Evolutionary conservation across 1,140 invertebrate species (phyloP).

Genomic region (Chrysoperla carnea): DNA sequence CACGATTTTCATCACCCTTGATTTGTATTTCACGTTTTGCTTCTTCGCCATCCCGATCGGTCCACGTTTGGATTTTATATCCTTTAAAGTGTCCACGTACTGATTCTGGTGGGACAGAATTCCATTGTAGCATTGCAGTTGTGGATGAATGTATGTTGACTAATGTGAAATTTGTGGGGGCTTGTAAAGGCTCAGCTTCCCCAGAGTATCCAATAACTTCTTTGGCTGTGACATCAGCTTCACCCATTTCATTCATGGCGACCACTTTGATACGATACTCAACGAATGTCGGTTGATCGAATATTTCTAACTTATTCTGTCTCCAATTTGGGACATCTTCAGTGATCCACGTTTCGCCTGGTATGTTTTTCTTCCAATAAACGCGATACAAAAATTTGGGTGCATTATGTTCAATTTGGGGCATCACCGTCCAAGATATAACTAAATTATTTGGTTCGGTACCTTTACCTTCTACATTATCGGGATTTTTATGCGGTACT

Average conservation of each 20-base stretch:
- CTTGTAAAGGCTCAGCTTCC: conserved; percentile 69
- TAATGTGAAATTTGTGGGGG: conserved; percentile 72
- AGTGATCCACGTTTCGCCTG: conserved; percentile 46
- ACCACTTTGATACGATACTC: conserved; percentile 83
- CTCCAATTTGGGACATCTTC: conserved; percentile 65
- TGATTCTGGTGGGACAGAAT: conserved; percentile 52
- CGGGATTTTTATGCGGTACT: conserved; percentile 87
- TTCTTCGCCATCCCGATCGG: conserved; percentile 57
- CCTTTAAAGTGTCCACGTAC: conserved; percentile 85
- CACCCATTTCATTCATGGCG: conserved; percentile 79
- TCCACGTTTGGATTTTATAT: conserved; percentile 93
- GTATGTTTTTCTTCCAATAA: conserved; percentile 65
- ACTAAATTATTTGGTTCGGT: conserved; percentile 77
- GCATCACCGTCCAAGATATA: conserved; percentile 92
- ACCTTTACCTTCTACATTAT: conserved; percentile 83
- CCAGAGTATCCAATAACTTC: conserved; percentile 86
- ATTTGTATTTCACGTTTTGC: conserved; percentile 61
- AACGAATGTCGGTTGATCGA: conserved; percentile 82
- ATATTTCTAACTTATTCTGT: conserved; percentile 40
- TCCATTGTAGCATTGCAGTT: conserved; percentile 68
- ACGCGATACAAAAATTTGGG: conserved; percentile 84
- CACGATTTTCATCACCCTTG: conserved; percentile 48
- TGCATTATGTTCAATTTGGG: conserved; percentile 90
- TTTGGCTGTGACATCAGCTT: conserved; percentile 62
- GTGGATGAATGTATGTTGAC: conserved; percentile 52